phyloP scores from a whole-genome alignment of 2,113 vertebrate species.

The Stegostoma tigrinum region DNA sequence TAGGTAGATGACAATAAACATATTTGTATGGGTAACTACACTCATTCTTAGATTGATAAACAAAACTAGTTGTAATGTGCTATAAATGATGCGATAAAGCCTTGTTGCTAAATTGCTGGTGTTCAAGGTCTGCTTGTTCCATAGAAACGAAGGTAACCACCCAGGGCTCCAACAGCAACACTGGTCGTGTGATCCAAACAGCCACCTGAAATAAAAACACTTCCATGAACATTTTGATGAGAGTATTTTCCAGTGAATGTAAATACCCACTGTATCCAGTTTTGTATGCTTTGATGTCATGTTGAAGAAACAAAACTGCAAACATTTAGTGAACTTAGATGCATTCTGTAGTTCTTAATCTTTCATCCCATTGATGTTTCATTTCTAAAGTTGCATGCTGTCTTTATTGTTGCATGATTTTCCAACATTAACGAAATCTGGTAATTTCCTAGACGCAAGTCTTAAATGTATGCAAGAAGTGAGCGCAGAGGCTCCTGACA shows the following conservation, averaged over 20 bases:
- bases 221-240: background rate
- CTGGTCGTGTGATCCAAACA: slow-evolving; percentile 68
- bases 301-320: background rate
- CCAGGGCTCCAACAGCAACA: slow-evolving; percentile 60
- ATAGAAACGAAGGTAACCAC: slow-evolving; percentile 63
- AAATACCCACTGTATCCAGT: background rate
- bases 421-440: background rate
- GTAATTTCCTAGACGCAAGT: background rate
- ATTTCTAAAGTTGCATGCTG: background rate
- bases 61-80: background rate
- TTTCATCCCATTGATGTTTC: background rate
- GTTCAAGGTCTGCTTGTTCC: slow-evolving; percentile 60
- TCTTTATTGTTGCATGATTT: background rate
- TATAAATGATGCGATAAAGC: background rate
- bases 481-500: background rate
- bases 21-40: background rate
- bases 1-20: background rate
- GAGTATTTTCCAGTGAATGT: background rate
- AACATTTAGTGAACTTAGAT: background rate
- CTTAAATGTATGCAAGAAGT: background rate
- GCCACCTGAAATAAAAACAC: slow-evolving; percentile 49
- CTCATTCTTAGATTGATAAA: background rate
- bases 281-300: background rate
- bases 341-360: background rate
- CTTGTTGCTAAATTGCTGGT: background rate